A percentile compares a stretch with the other conserved stretches of the same genome.
phyloP scores from a whole-genome alignment of 2,113 vertebrate species.

The Turnix velox region DNA sequence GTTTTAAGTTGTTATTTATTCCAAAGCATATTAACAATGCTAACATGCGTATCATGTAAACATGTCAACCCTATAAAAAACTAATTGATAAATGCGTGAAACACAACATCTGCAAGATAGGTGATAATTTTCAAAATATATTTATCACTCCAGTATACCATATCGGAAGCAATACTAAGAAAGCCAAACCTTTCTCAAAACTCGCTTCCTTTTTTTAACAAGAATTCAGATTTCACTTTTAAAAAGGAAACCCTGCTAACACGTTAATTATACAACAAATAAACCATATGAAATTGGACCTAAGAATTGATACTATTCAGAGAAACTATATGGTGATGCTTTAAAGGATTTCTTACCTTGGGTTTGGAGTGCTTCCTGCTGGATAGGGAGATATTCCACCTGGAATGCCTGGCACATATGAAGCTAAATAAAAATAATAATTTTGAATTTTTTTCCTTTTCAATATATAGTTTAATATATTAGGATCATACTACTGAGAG shows the following conservation, averaged over 20 bases:
- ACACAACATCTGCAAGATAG: not conserved
- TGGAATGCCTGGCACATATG: slow-evolving; percentile 92
- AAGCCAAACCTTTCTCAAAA: not conserved
- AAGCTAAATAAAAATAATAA: slow-evolving; percentile 78
- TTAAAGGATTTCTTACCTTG: slow-evolving; percentile 76
- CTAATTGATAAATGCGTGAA: fast-evolving
- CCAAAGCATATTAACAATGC: not conserved
- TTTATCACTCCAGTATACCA: not conserved
- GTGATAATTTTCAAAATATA: not conserved
- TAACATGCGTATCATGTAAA: not conserved
- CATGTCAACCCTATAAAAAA: not conserved
- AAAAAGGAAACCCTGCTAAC: not conserved
- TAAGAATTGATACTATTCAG: not conserved
- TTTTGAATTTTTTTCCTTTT: slow-evolving; percentile 28
- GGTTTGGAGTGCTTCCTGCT: slow-evolving; percentile 81
- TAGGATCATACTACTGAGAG: not conserved
- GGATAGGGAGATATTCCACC: slow-evolving; percentile 84
- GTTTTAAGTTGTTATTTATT: not conserved
- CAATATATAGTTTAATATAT: not conserved
- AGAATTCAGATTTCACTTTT: not conserved
- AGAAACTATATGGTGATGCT: not conserved
- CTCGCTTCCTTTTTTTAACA: not conserved
- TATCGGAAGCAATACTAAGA: not conserved
- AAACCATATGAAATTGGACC: not conserved
- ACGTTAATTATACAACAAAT: not conserved